These are phyloP conservation scores for Neopipo cinnamomea DNA, from an alignment of 2,113 vertebrate species.

Conservation along the genomic window DNA sequence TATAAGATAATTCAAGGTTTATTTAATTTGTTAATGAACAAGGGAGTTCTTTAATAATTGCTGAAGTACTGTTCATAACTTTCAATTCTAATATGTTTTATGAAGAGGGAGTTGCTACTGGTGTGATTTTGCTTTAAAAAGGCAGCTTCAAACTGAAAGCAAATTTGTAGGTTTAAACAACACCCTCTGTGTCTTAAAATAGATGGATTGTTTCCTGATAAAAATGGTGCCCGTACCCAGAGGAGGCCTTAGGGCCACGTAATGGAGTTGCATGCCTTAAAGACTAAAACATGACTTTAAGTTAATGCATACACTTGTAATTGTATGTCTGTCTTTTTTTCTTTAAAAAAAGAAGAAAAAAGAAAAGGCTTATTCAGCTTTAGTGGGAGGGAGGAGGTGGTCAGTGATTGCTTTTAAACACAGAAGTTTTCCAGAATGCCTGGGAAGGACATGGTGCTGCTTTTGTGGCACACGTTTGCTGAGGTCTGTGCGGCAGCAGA, in stretches of 20 bases:
- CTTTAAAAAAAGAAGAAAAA: too few species aligned
- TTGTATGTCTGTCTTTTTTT: not conserved
- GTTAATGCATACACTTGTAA: not conserved
- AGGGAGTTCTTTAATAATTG: not conserved
- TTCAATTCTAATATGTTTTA: not conserved
- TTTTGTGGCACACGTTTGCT: not conserved
- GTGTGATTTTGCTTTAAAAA: not conserved
- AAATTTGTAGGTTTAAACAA: not conserved
- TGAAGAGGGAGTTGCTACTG: not conserved
- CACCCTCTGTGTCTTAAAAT: not conserved
- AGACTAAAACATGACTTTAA: not conserved
- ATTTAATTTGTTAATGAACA: not conserved
- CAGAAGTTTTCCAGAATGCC: slow-evolving; percentile 1
- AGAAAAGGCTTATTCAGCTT: not conserved
- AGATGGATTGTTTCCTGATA: not conserved
- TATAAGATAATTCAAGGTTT: not conserved
- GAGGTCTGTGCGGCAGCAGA: not conserved
- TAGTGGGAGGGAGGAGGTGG: not conserved
- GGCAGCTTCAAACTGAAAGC: not conserved
- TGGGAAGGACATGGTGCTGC: not conserved
- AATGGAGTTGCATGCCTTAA: not conserved
- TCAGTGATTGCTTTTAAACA: not conserved
- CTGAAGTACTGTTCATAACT: not conserved
- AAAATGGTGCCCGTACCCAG: not conserved
- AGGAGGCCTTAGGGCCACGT: not conserved